Evolutionary conservation across 1,140 invertebrate species (phyloP).

Genomic region (Brachionus angularis): DNA sequence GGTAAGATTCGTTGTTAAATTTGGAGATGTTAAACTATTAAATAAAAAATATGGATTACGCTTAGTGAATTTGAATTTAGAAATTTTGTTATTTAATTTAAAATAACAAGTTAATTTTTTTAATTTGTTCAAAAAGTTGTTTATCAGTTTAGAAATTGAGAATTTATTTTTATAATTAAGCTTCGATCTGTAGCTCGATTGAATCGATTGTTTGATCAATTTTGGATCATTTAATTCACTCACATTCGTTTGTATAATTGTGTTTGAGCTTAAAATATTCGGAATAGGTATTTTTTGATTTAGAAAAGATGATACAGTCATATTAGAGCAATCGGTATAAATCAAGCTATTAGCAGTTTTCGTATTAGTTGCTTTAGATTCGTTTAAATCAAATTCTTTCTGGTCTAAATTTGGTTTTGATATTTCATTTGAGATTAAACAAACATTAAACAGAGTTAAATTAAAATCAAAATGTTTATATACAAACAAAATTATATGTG

Average conservation of each 20-base stretch:
- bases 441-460: not conserved
- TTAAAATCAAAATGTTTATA: constrained; percentile 31
- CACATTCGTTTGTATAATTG: not conserved
- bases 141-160: too few species aligned
- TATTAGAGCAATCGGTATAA: constrained; percentile 21
- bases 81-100: too few species aligned
- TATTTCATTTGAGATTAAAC: constrained; percentile 21
- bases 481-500: constrained; percentile 1
- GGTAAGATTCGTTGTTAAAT: too few species aligned
- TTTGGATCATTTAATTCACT: not conserved
- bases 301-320: not conserved
- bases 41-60: too few species aligned
- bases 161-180: too few species aligned
- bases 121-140: too few species aligned
- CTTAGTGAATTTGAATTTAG: too few species aligned
- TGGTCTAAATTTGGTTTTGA: too few species aligned
- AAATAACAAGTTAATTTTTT: too few species aligned
- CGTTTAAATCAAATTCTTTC: too few species aligned
- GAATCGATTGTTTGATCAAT: not conserved
- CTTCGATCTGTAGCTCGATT: too few species aligned
- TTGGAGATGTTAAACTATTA: too few species aligned
- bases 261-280: not conserved
- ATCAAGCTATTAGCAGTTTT: not conserved
- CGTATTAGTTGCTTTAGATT: not conserved
- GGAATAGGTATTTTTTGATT: not conserved